Evolutionary conservation across 2,888 invertebrate genomes (phyloP), one percentile per base, ranked within the genome.

Genomic region (Allolobophora icterica): DNA sequence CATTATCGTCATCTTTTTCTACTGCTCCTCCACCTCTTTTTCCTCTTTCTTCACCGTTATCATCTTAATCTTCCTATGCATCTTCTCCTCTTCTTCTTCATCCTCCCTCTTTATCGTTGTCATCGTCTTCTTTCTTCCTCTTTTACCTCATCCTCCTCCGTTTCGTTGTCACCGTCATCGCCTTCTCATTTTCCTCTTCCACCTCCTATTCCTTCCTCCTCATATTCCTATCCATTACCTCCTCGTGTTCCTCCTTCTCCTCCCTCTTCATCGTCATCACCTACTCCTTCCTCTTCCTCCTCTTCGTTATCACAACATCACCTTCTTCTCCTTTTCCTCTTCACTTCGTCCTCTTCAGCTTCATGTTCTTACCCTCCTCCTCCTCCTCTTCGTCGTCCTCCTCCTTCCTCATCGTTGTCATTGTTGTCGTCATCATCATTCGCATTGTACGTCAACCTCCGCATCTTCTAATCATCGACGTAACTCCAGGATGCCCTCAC

Each of bases 251-350:
- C 71, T 30, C 90, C 30, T 52, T 30, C 6, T 83, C 71, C 30
- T 34, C 15, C 71, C 21, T 45, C 0, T 84, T 19, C 84, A 8
- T 35, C 83, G 15, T 34, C 35, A 34, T 35, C 33, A 11, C 5
- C 90, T 34, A 35, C 40, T 42, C 34, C 90, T 89, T 89, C 90
- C 91, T 91, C 52, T 91, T 90, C 58, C 90, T 91, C 90, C 58
- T 90, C 89, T 89, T 90, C 34, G 89, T 87, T 30, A 34, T 90
- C 84, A 33, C 40, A 8, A 1, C 52, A 21, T 52, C 52, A 8
- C 42, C 42, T 13, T 17, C 42, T 13, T 17, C 17, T 42, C 17
- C 42, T 42, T 15, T 17, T 42, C 15, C 5, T 52, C 24, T 24
- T 52, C 21, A 24, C 52, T 6, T 52, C 52, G 1, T 24, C 24